Conservation (phyloP, 35 echinoderm and acorn worm species). For the Patiria miniata region DNA sequence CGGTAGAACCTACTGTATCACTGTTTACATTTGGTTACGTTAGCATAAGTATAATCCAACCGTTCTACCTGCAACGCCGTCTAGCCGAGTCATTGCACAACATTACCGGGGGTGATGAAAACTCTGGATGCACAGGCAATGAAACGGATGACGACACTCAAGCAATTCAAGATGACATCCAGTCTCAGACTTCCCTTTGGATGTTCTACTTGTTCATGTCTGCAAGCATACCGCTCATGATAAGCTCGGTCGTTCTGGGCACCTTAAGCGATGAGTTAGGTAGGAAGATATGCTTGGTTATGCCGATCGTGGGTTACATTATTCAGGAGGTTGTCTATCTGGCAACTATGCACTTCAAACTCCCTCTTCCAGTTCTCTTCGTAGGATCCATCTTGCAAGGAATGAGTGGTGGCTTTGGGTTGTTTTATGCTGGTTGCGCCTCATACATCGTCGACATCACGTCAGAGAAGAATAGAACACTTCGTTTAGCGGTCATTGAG, state of each 20-base stretch:
- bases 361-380: background rate
- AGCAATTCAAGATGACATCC: background rate
- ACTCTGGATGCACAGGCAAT: no score
- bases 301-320: background rate
- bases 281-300: background rate
- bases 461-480: constrained; percentile 34
- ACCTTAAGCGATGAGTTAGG: constrained; percentile 2
- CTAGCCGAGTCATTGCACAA: no score
- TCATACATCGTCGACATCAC: constrained; percentile 56
- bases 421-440: constrained; percentile 43
- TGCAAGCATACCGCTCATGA: background rate
- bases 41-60: no score
- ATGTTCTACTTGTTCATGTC: background rate
- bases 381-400: constrained; percentile 3
- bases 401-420: constrained; percentile 32
- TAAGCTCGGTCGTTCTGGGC: background rate
- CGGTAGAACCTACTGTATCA: no score
- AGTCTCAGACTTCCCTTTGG: constrained; percentile 1
- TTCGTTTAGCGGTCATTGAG: constrained; percentile 41
- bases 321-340: background rate
- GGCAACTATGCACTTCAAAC: background rate
- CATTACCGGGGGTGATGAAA: no score
- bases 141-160: no score
- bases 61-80: no score
- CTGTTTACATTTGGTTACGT: no score